Evolutionary conservation across 2,888 invertebrate genomes (phyloP).

Genomic region (Lithophane socia): DNA sequence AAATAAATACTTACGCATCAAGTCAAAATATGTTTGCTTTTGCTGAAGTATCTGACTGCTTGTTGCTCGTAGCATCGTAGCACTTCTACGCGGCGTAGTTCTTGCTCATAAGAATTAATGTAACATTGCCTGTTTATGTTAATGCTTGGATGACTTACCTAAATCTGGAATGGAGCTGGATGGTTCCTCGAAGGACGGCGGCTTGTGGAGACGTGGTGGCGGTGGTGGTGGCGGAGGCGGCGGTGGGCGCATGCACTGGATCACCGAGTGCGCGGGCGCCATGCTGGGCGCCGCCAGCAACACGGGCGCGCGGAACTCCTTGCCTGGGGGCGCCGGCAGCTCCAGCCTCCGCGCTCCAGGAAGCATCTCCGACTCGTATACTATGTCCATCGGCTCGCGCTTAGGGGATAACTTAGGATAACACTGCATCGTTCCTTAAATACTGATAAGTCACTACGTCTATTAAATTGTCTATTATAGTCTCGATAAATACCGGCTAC

Average conservation of each 20-base stretch:
- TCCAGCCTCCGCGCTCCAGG: conserved; percentile 82
- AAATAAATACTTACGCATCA: conserved; percentile 35
- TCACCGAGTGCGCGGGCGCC: conserved; percentile 84
- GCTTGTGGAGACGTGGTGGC: conserved; percentile 87
- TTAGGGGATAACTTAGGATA: conserved; percentile 86
- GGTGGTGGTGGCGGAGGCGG: conserved; percentile 89
- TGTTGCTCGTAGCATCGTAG: conserved; percentile 31
- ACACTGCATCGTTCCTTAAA: conserved; percentile 86
- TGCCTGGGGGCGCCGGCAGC: conserved; percentile 87
- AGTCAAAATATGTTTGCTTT: conserved; percentile 27
- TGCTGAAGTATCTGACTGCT: conserved; percentile 3
- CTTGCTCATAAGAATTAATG: neutral
- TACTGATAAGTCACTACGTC: conserved; percentile 72
- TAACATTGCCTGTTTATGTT: neutral
- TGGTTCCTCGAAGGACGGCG: conserved; percentile 93
- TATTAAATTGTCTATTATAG: conserved; percentile 61
- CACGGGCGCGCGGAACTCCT: conserved; percentile 88
- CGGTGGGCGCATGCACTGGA: conserved; percentile 89
- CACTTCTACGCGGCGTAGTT: conserved; percentile 12
- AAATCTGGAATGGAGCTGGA: conserved; percentile 97
- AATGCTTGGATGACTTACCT: conserved; percentile 91
- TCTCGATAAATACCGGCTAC: conserved; percentile 60
- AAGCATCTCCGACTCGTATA: conserved; percentile 83
- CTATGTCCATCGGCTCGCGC: conserved; percentile 83
- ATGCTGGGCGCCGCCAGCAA: conserved; percentile 81